Evolutionary conservation across 2,888 invertebrate species (phyloP), one percentile per base, ranked within the genome.

Genomic region (Drosophila ustulata): DNA sequence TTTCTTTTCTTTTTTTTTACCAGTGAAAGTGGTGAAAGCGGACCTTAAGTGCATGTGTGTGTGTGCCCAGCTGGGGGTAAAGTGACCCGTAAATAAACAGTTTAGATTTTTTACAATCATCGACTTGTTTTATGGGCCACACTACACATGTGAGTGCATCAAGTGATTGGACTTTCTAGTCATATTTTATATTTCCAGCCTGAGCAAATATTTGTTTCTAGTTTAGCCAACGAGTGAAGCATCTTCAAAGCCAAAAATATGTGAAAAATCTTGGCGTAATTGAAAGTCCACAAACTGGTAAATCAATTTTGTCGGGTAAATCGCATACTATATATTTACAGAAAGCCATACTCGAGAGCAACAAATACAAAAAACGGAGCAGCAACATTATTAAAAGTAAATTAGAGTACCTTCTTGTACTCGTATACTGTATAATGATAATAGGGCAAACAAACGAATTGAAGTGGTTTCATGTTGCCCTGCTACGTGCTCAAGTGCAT

Each of bases 61-160:
- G 39, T 41, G 39, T 64, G 73, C 78, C 62, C 82, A 88, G 83
- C 82, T 86, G 86, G 80, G 71, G 70, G 73, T 69, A 86, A 88
- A 83, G 75, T 89, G 87, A 88, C 89, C 90, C 89, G 71, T 80
- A 89, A 87, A 87, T 74, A 88, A 88, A 88, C 90, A 88, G 78
- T 86, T 85, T 86, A 80, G 37, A 75, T 66, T 69, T 78, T 50
- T 77, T 70, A 67, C 58, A 67, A 56, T 34, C 67, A 47, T 34
- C 71, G 70, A 68, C 66, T 68, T 76, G 69, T 72, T 73, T 30
- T 49, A 26, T 30, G 41, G 41, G 45, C 49, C 26, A 3, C 34
- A 32, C 45, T 46, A 46, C 47, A 34, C 53, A 64, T 43, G 37
- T 47, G 43, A 32, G 71, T 23, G 9, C 13, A 56, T 56, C 45